Evolutionary conservation across 2,113 vertebrate genomes (phyloP).

Genomic region (Acrocephalus kingi): DNA sequence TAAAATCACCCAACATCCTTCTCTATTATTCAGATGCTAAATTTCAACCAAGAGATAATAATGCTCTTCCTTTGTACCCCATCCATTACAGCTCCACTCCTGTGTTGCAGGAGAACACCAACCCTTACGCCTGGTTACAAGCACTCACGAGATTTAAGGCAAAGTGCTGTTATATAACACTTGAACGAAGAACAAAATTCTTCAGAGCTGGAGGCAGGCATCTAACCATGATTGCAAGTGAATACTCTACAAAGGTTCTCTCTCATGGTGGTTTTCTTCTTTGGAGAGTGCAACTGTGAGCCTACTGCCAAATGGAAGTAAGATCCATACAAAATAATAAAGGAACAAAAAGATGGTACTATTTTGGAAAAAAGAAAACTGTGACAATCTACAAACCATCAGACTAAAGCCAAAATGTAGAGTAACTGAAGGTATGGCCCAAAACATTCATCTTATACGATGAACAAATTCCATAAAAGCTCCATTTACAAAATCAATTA

Average conservation of each 20-base stretch:
- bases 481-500: not conserved
- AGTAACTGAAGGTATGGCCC: not conserved
- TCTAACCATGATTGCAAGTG: not conserved
- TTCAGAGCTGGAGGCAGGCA: not conserved
- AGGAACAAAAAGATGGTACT: not conserved
- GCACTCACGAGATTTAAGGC: not conserved
- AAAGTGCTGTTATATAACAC: not conserved
- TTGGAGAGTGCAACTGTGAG: not conserved
- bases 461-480: not conserved
- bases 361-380: not conserved
- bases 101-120: not conserved
- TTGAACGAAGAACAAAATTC: not conserved
- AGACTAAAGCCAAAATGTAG: not conserved
- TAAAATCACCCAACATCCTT: not conserved
- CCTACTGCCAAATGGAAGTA: not conserved
- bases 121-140: not conserved
- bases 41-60: not conserved
- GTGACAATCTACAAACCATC: not conserved
- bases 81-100: not conserved
- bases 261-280: not conserved
- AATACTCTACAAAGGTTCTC: not conserved
- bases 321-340: not conserved
- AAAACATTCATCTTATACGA: not conserved
- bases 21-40: not conserved
- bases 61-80: not conserved